phyloP scores from a whole-genome alignment of 2,113 vertebrate genomes.

The Chloebia gouldiae region DNA sequence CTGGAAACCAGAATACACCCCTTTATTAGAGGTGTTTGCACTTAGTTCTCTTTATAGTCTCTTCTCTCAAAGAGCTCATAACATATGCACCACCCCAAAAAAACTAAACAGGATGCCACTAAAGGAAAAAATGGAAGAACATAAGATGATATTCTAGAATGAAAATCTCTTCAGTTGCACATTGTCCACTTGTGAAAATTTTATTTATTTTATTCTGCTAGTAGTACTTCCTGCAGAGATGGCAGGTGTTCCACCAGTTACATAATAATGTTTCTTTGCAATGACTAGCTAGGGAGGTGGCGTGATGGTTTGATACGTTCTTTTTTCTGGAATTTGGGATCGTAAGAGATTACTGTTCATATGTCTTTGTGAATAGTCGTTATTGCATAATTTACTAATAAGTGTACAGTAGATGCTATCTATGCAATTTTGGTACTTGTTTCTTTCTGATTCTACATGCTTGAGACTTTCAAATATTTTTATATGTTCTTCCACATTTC shows the following conservation, averaged over 20 bases:
- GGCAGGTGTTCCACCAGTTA: background rate
- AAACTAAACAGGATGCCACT: background rate
- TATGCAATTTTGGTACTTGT: background rate
- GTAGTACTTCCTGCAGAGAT: background rate
- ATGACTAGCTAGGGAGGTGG: background rate
- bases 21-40: background rate
- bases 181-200: background rate
- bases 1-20: background rate
- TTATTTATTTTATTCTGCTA: background rate
- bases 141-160: background rate
- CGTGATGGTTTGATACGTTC: background rate
- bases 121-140: background rate
- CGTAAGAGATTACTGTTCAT: background rate
- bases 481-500: background rate
- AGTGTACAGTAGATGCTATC: background rate
- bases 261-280: background rate
- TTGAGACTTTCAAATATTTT: background rate
- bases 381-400: background rate
- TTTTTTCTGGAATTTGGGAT: background rate
- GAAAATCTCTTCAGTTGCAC: background rate
- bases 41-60: background rate
- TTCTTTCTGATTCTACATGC: background rate
- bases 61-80: background rate
- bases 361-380: background rate
- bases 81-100: accelerated